Percentiles rank a stretch among this genome's conserved stretches.
phyloP scores from a whole-genome alignment of 1,140 invertebrate species.

The Trichonephila clavata region DNA sequence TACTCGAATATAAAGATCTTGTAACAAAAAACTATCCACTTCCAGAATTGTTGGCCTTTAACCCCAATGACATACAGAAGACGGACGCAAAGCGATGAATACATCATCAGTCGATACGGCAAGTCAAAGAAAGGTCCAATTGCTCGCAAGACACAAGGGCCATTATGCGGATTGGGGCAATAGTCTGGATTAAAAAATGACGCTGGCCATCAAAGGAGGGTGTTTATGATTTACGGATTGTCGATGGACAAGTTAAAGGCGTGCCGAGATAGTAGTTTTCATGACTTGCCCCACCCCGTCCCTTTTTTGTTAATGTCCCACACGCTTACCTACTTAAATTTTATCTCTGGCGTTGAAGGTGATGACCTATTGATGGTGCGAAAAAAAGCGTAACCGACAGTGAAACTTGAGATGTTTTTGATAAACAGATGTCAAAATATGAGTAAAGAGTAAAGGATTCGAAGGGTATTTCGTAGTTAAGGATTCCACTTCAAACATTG shows the following conservation, averaged over 20 bases:
- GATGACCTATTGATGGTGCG: not conserved
- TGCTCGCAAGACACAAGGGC: not conserved
- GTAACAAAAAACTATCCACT: not conserved
- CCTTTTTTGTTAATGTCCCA: not conserved
- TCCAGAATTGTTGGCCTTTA: not conserved
- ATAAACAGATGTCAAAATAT: not conserved
- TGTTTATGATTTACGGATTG: slow-evolving; percentile 36
- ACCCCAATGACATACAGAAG: slow-evolving; percentile 39
- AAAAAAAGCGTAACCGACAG: not conserved
- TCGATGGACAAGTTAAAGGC: slow-evolving; percentile 3
- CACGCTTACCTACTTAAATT: not conserved
- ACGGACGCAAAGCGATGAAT: slow-evolving; percentile 10
- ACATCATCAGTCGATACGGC: not conserved
- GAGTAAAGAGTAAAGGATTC: not conserved
- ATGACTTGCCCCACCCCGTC: not conserved
- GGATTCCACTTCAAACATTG: too few relatives aligned
- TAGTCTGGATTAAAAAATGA: not conserved
- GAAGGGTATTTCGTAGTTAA: not conserved
- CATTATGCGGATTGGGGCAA: not conserved
- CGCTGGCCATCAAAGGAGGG: not conserved
- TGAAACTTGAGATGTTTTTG: not conserved
- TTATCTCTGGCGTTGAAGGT: not conserved
- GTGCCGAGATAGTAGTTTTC: not conserved
- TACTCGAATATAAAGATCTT: not conserved
- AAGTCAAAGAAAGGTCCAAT: not conserved